These are phyloP conservation scores for Epinotia bilunana DNA, from an alignment of 2,888 invertebrate species.

Conservation along the genomic window DNA sequence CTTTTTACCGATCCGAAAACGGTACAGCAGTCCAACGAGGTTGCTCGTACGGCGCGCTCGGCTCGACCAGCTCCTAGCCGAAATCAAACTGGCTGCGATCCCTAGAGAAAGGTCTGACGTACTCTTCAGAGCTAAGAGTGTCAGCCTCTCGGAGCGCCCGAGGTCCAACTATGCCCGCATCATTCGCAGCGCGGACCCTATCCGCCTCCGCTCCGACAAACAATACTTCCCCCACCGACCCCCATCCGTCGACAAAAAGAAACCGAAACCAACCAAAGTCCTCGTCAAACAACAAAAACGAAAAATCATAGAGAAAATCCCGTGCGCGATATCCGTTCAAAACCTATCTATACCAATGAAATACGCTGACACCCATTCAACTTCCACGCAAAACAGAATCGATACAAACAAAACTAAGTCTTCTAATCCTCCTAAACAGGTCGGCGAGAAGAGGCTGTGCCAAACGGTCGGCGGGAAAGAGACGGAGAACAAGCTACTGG, in stretches of 20 bases:
- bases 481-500: constrained; percentile 81
- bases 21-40: constrained; percentile 68
- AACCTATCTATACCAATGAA: constrained; percentile 77
- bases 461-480: constrained; percentile 70
- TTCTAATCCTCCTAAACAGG: constrained; percentile 77
- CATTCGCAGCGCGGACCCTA: constrained; percentile 69
- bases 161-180: constrained; percentile 69
- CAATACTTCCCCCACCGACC: constrained; percentile 59
- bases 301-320: constrained; percentile 69
- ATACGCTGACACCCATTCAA: constrained; percentile 73
- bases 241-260: constrained; percentile 50
- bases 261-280: constrained; percentile 54
- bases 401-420: constrained; percentile 72
- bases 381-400: constrained; percentile 60
- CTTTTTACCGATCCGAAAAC: constrained; percentile 74
- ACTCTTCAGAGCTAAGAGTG: constrained; percentile 74
- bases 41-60: constrained; percentile 54
- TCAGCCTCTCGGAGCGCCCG: constrained; percentile 70
- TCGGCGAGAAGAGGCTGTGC: constrained; percentile 78
- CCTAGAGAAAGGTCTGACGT: constrained; percentile 59
- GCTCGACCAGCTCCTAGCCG: not conserved
- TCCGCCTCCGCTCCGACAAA: constrained; percentile 61
- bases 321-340: constrained; percentile 73
- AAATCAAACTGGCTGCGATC: constrained; percentile 61
- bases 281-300: constrained; percentile 69